phyloP scores from a whole-genome alignment of 2,888 invertebrate genomes.

The Ligdia adustata region DNA sequence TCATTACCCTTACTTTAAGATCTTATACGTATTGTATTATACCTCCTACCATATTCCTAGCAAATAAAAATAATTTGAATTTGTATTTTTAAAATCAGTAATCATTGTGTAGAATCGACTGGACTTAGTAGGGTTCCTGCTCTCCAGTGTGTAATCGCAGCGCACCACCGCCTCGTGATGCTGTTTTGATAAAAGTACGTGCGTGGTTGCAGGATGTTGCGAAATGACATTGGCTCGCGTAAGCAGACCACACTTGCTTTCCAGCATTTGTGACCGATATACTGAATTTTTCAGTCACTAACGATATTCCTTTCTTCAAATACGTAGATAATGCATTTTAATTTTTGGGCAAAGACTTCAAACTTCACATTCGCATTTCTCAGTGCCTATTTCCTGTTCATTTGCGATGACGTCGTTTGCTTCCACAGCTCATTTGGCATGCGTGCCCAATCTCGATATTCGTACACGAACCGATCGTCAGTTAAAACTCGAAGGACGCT shows the following conservation, averaged over 20 bases:
- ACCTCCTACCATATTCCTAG: too few species aligned
- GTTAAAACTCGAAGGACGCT: slow-evolving; percentile 35
- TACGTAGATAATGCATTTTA: slow-evolving; percentile 16
- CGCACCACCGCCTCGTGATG: slow-evolving; percentile 2
- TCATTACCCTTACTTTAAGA: too few species aligned
- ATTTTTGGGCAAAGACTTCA: slow-evolving; percentile 22
- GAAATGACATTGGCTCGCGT: slow-evolving; percentile 5
- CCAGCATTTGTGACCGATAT: slow-evolving; percentile 1
- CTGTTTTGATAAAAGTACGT: slow-evolving; percentile 8
- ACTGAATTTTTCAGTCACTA: not conserved
- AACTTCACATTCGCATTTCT: slow-evolving; percentile 26
- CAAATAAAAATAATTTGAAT: too few species aligned
- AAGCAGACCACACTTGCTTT: not conserved
- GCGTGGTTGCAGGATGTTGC: slow-evolving; percentile 24
- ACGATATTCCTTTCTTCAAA: not conserved
- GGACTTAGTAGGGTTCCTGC: slow-evolving; percentile 5
- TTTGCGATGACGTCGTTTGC: slow-evolving; percentile 33
- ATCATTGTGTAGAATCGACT: slow-evolving; percentile 18
- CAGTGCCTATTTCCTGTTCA: slow-evolving; percentile 34
- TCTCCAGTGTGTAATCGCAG: slow-evolving; percentile 13
- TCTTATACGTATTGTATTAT: too few species aligned
- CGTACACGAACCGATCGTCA: slow-evolving; percentile 33
- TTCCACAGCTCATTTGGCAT: slow-evolving; percentile 38
- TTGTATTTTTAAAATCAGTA: too few species aligned
- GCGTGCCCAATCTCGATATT: slow-evolving; percentile 33